Evolutionary conservation across 2,888 invertebrate genomes (phyloP).

Genomic region (Pseudoips prasinana): DNA sequence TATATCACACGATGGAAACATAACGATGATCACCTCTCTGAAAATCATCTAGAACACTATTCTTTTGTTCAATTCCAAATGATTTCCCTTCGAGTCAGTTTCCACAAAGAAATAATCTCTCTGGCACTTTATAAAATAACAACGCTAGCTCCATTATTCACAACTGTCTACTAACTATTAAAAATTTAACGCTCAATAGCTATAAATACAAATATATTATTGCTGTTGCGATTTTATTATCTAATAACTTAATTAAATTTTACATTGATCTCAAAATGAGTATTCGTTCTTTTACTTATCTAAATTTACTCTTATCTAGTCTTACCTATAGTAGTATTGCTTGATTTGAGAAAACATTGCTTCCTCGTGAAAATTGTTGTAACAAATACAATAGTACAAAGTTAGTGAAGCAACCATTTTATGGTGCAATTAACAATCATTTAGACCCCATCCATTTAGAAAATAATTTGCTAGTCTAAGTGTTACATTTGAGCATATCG

Average conservation of each 20-base stretch:
- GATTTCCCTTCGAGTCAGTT: slow-evolving; percentile 38
- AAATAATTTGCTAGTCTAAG: slow-evolving; percentile 31
- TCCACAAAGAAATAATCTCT: slow-evolving; percentile 62
- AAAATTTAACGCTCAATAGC: slow-evolving; percentile 81
- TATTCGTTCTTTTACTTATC: slow-evolving; percentile 72
- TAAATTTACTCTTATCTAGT: slow-evolving; percentile 64
- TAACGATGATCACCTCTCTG: slow-evolving; percentile 45
- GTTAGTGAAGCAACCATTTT: slow-evolving; percentile 66
- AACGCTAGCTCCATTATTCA: slow-evolving; percentile 73
- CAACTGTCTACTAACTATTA: slow-evolving; percentile 75
- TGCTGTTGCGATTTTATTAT: slow-evolving; percentile 73
- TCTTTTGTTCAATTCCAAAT: slow-evolving; percentile 19
- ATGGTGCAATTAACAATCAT: slow-evolving; percentile 64
- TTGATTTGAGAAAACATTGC: slow-evolving; percentile 73
- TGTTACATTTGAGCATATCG: slow-evolving; percentile 27
- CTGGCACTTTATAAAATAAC: slow-evolving; percentile 71
- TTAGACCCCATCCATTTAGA: slow-evolving; percentile 39
- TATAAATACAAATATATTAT: slow-evolving; percentile 81
- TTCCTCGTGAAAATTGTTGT: slow-evolving; percentile 65
- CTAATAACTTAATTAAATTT: slow-evolving; percentile 54
- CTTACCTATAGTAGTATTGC: slow-evolving; percentile 77
- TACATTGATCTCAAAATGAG: slow-evolving; percentile 78
- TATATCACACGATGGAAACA: slow-evolving; percentile 79
- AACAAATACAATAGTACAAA: slow-evolving; percentile 59
- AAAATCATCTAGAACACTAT: slow-evolving; percentile 38